Evolutionary conservation across 30 jellyfish, hydroid and myxozoan genomes (phyloP).

Genomic region (Hydractinia symbiolongicarpus): DNA sequence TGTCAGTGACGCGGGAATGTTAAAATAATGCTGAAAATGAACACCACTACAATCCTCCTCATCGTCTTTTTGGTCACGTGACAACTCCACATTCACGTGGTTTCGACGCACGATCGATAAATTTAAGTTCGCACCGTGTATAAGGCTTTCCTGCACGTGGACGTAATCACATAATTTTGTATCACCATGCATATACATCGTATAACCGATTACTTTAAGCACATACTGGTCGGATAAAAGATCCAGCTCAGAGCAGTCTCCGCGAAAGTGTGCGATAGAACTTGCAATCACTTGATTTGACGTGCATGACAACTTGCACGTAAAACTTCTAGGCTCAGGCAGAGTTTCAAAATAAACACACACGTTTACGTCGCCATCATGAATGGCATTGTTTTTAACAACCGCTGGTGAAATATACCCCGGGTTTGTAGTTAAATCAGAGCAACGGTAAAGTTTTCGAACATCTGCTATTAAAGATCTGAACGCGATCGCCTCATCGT

Average conservation of each 20-base stretch:
- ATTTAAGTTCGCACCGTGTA: conserved; percentile 36
- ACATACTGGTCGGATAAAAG: conserved; percentile 55
- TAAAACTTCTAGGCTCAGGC: conserved; percentile 20
- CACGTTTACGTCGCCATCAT: not conserved
- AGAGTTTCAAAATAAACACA: conserved; percentile 39
- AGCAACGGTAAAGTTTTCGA: conserved; percentile 32
- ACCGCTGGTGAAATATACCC: conserved; percentile 57
- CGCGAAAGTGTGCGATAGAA: conserved; percentile 34
- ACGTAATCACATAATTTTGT: conserved; percentile 52
- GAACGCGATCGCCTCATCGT: conserved; percentile 82
- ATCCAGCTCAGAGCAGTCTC: conserved; percentile 53
- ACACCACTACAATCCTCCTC: conserved; percentile 57
- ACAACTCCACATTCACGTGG: conserved; percentile 39
- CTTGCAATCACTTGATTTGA: conserved; percentile 50
- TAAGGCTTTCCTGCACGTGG: conserved; percentile 62
- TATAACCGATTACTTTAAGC: conserved; percentile 59
- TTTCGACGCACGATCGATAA: conserved; percentile 38
- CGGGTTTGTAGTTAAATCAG: conserved; percentile 51
- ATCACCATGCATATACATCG: conserved; percentile 72
- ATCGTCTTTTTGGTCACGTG: conserved; percentile 74
- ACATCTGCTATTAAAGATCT: conserved; percentile 53
- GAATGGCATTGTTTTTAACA: conserved; percentile 17
- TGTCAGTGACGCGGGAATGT: conserved; percentile 34
- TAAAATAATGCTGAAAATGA: conserved; percentile 65
- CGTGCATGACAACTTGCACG: conserved; percentile 36